These are phyloP conservation scores for Haliclona indistincta DNA, from an alignment of 37 sponge, comb jelly and placozoan species.

Conservation along the genomic window DNA sequence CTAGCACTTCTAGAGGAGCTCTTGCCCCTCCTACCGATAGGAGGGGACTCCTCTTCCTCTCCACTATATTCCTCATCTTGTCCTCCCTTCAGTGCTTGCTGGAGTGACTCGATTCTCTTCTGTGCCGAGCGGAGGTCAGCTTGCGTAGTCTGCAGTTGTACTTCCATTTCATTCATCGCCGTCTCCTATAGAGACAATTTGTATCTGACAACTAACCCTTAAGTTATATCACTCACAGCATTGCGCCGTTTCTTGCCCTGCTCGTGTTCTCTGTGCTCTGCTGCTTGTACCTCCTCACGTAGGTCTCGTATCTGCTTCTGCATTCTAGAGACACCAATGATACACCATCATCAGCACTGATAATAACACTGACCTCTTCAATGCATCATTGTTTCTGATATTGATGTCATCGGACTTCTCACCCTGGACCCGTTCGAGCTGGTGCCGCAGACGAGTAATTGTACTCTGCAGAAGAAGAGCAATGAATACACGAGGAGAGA, in stretches of 20 bases:
- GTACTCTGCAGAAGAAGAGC: slow-evolving; percentile 22
- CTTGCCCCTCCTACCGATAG: no score
- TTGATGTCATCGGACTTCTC: slow-evolving; percentile 49
- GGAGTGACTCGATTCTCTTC: slow-evolving; percentile 69
- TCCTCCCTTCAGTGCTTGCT: slow-evolving; percentile 62
- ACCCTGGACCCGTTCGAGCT: slow-evolving; percentile 59
- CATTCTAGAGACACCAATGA: no score
- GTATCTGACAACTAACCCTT: not conserved
- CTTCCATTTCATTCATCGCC: slow-evolving; percentile 59
- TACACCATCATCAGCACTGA: no score
- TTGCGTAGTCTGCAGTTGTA: slow-evolving; percentile 31
- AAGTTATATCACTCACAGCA: slow-evolving; percentile 30
- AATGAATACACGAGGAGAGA: not conserved
- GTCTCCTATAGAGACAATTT: slow-evolving; percentile 48
- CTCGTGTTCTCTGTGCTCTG: slow-evolving; percentile 78
- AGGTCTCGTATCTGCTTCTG: slow-evolving; percentile 74
- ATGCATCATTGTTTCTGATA: slow-evolving; percentile 44
- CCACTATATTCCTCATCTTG: slow-evolving; percentile 28
- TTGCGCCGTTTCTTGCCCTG: slow-evolving; percentile 49
- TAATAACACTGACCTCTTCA: slow-evolving; percentile 28
- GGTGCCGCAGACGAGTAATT: slow-evolving; percentile 62
- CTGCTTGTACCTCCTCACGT: slow-evolving; percentile 65
- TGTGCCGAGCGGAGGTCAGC: slow-evolving; percentile 75
- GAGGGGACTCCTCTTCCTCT: no score
- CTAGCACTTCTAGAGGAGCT: no score